Evolutionary conservation across 2,113 vertebrate genomes (phyloP).

Genomic region (Melanostigma gelatinosum): DNA sequence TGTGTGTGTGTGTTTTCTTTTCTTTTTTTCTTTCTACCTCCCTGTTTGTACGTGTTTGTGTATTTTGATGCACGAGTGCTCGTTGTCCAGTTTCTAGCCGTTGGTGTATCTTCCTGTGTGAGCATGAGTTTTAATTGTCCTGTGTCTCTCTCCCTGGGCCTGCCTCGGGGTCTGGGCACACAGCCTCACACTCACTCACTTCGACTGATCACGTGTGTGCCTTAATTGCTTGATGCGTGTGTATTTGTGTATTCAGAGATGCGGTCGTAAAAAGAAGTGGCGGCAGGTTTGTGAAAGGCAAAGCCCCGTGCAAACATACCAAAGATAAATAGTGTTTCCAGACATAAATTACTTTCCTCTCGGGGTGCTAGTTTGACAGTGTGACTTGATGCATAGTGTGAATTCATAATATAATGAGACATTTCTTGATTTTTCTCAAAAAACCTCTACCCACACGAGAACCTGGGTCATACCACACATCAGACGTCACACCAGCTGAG

Average conservation of each 20-base stretch:
- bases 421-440: not conserved
- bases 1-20: not conserved
- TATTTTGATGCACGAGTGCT: slow-evolving; percentile 44
- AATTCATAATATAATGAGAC: not conserved
- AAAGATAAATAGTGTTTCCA: not conserved
- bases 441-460: not conserved
- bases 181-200: slow-evolving; percentile 25
- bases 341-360: not conserved
- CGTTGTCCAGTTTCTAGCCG: slow-evolving; percentile 42
- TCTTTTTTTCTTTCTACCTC: not conserved
- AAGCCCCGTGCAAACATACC: not conserved
- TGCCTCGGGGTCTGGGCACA: slow-evolving; percentile 42
- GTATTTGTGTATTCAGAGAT: slow-evolving; percentile 19
- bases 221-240: slow-evolving; percentile 19
- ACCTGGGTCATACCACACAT: not conserved
- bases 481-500: not conserved
- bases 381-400: not conserved
- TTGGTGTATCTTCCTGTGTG: slow-evolving; percentile 41
- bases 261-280: not conserved
- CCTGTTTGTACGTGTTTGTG: slow-evolving; percentile 31
- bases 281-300: not conserved
- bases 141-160: slow-evolving; percentile 44
- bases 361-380: not conserved
- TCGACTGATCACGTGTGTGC: slow-evolving; percentile 24
- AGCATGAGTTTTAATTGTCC: slow-evolving; percentile 67